phyloP scores from a whole-genome alignment of 2,797 vertebrate genomes.

The Podargus strigoides region DNA sequence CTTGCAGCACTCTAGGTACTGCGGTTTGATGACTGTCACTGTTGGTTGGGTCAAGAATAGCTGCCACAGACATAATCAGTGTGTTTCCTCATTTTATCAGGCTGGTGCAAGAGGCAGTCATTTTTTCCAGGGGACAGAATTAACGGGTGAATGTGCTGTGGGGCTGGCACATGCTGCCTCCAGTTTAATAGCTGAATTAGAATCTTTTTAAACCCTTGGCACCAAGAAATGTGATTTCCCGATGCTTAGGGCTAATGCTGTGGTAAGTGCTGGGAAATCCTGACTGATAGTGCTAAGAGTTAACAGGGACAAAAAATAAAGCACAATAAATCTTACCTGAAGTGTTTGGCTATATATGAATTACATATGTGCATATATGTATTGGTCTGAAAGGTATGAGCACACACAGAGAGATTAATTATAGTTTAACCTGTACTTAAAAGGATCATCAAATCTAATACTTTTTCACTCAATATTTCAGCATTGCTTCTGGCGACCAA shows the following conservation, averaged over 20 bases:
- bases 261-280: constrained; percentile 56
- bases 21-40: constrained; percentile 55
- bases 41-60: constrained; percentile 64
- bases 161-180: constrained; percentile 45
- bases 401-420: constrained; percentile 6
- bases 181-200: constrained; percentile 63
- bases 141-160: constrained; percentile 58
- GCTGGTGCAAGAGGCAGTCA: constrained; percentile 36
- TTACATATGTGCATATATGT: constrained; percentile 30
- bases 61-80: constrained; percentile 54
- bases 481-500: not conserved
- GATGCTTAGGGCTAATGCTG: constrained; percentile 54
- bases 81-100: constrained; percentile 56
- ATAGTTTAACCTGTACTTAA: constrained; percentile 20
- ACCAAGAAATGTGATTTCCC: constrained; percentile 63
- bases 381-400: not conserved
- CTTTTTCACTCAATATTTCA: not conserved
- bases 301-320: constrained; percentile 38
- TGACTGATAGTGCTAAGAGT: constrained; percentile 42
- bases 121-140: constrained; percentile 61
- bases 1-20: constrained; percentile 36
- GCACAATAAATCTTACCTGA: constrained; percentile 14
- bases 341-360: not conserved
- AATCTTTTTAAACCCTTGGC: constrained; percentile 59
- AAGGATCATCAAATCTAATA: constrained; percentile 38